phyloP scores from a whole-genome alignment of 2,797 vertebrate species.

The Hyperoplus immaculatus region DNA sequence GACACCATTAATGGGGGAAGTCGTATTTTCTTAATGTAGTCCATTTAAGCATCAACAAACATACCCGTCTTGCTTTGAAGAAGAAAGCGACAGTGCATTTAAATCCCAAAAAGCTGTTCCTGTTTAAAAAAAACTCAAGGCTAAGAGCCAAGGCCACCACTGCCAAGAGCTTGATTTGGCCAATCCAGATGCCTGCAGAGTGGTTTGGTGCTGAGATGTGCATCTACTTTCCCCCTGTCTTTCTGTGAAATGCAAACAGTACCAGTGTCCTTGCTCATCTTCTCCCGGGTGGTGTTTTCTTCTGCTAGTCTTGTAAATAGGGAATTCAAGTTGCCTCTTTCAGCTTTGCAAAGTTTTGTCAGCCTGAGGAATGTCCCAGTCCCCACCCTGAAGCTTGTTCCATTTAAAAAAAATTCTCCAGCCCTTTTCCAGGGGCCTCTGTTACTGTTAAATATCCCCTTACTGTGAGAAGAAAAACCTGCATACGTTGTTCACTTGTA shows the following conservation, averaged over 20 bases:
- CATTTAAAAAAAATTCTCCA: conserved; percentile 50
- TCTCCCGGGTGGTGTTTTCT: conserved; percentile 31
- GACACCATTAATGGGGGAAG: conserved; percentile 8
- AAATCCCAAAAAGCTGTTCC: conserved; percentile 10
- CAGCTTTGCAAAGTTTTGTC: conserved; percentile 55
- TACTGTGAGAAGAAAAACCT: conserved; percentile 23
- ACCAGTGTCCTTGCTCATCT: conserved; percentile 56
- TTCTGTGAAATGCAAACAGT: conserved; percentile 50
- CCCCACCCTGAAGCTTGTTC: conserved; percentile 70
- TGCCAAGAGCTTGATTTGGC: conserved; percentile 45
- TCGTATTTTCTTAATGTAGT: neutral
- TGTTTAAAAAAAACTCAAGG: neutral
- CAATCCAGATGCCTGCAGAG: conserved; percentile 26
- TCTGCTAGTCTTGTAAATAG: conserved; percentile 56
- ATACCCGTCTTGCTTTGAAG: neutral
- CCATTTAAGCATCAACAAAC: neutral
- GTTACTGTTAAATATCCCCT: conserved; percentile 45
- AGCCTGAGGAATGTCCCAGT: conserved; percentile 72
- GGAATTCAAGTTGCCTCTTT: conserved; percentile 49
- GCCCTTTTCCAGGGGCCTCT: conserved; percentile 50
- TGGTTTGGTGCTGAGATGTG: conserved; percentile 40
- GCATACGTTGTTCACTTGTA: conserved; percentile 24
- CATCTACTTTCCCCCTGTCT: conserved; percentile 13
- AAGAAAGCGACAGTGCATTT: conserved; percentile 4
- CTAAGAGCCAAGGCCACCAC: conserved; percentile 22